Conservation (phyloP, 2,888 invertebrate species). For the Ceriagrion tenellum region DNA sequence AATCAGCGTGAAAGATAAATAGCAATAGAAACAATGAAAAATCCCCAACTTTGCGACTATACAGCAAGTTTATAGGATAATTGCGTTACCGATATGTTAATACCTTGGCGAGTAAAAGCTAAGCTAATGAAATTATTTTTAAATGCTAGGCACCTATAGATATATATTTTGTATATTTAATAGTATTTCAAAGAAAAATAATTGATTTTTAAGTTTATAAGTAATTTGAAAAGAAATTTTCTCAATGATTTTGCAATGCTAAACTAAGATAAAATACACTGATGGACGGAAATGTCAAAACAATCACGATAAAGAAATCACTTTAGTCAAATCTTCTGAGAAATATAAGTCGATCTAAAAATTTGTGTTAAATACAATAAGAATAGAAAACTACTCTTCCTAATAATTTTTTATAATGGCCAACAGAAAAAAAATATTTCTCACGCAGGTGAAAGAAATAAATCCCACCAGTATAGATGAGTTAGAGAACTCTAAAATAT, state of each 20-base stretch:
- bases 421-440: neutral
- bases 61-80: neutral
- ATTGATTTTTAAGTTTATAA: neutral
- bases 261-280: neutral
- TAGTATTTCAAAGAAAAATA: neutral
- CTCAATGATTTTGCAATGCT: neutral
- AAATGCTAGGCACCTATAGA: neutral
- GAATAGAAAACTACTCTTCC: neutral
- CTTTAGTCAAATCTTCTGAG: neutral
- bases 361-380: neutral
- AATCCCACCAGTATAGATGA: neutral
- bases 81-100: neutral
- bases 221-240: neutral
- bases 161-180: no score
- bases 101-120: neutral
- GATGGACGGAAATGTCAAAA: neutral
- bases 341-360: neutral
- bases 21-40: neutral
- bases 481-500: neutral
- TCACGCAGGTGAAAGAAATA: neutral
- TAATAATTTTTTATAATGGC: neutral
- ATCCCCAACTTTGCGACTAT: neutral
- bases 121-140: neutral
- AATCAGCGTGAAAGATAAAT: neutral
- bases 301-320: neutral